These are phyloP conservation scores for Ammodytes marinus DNA, from an alignment of 2,113 vertebrate species.

Conservation along the genomic window DNA sequence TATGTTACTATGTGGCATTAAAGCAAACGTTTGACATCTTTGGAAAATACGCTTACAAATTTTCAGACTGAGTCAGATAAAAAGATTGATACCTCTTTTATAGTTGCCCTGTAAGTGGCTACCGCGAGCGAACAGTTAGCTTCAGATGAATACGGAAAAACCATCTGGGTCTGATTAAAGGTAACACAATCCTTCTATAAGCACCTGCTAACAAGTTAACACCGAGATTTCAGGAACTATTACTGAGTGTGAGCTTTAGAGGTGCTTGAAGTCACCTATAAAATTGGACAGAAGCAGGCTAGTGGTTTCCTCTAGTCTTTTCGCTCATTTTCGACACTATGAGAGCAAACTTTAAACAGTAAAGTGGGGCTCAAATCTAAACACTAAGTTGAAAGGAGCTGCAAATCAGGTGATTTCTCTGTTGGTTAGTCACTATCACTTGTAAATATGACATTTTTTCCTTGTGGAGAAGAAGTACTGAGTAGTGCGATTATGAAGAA, in stretches of 20 bases:
- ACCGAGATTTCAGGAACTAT: not conserved
- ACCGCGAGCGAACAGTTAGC: not conserved
- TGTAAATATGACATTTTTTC: not conserved
- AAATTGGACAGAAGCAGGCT: not conserved
- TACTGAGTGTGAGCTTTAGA: not conserved
- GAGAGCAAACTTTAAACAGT: too few relatives aligned
- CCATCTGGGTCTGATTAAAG: not conserved
- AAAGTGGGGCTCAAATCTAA: not conserved
- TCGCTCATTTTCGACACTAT: not conserved
- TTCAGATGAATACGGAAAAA: not conserved
- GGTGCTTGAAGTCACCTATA: not conserved
- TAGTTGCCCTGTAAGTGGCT: not conserved
- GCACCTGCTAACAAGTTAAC: not conserved
- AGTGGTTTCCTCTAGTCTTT: not conserved
- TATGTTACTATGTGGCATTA: slow-evolving; percentile 8
- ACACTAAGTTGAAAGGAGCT: too few relatives aligned
- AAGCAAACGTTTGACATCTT: slow-evolving; percentile 4
- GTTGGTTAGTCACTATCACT: not conserved
- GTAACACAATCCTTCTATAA: not conserved
- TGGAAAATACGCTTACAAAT: slow-evolving; percentile 1
- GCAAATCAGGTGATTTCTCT: too few relatives aligned
- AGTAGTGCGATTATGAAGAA: not conserved
- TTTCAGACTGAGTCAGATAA: not conserved
- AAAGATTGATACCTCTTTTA: not conserved
- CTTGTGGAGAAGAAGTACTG: not conserved